Evolutionary conservation across 2,797 vertebrate genomes (phyloP), one percentile per base, ranked within the genome.

Genomic region (Champsocephalus gunnari): DNA sequence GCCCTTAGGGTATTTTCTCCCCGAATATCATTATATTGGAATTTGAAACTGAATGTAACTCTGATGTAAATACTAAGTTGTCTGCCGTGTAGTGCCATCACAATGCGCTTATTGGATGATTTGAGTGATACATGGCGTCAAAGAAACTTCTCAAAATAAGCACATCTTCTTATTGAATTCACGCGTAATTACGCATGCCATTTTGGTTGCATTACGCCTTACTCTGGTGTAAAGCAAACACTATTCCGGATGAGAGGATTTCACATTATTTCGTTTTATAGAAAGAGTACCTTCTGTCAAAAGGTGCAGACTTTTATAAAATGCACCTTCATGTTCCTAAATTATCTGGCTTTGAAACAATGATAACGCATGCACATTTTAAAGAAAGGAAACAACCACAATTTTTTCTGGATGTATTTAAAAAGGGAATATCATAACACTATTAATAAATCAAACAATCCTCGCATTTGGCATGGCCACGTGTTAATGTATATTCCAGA

Each of bases 171-270:
- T 0, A 6, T 0, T 4, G 4, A 68, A 17, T 6, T 2, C 4
- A 34, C 55, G 60, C 79, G 66, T 9, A 71, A 79, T 82, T 66
- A 71, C 82, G 77, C 82, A 45, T 57, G 74, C 32, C 53, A 67
- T 51, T 50, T 68, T 2, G 45, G 32, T 12, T 16, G 13, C 5
- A 32, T 6, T 12, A 9, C 3, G 8, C 1, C 21, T 24, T 24
- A 24, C 4, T 51, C 3, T 38, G 2, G 24, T 19, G 19, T 9
- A 28, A 71, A 34, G 5, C 14, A 13, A 44, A 28, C 45, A 9
- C 4, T 5, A 5, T 32, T 28, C 51, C 3, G 1, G 8, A 21
- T 19, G 2, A 68, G 16, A 69, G 24, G 5, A 53, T 71, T 66
- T 5, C 1, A 75, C 62, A 21, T 17, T 1, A 32, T 59, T 48